Base-by-base conservation (phyloP, 1,140 invertebrate genomes). In the Drosophila punjabiensis region DNA sequence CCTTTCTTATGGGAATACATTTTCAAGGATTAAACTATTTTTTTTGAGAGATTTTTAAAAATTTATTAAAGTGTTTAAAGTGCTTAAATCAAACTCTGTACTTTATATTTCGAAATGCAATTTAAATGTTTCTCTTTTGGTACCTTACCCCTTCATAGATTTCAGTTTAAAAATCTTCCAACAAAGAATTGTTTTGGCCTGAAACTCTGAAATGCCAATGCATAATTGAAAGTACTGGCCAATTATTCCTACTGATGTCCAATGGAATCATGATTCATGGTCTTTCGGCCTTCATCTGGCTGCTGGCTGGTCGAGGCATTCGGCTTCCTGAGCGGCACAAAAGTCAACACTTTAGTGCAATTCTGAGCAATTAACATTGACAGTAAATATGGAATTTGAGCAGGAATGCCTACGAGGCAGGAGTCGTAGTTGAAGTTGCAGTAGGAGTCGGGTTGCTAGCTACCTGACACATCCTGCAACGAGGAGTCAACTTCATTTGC, bases 341-440 rank as follows among this genome's bases (percentile, higher is more conserved):
- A 81, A 88, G 84, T 88, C 84, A 88, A 88, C 84, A 88, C 81
- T 89, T 88, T 88, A 81, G 78, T 85, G 84, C 84, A 88, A 89
- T 89, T 89, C 76, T 43, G 52, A 84, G 85, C 84, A 87, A 88
- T 88, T 88, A 89, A 89, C 84, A 81, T 85, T 89, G 84, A 79
- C 84, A 88, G 84, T 88, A 88, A 88, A 88, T 88, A 88, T 88
- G 81, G 86, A 89, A 88, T 89, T 89, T 89, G 77, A 68, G 74
- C 69, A 81, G 87, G 89, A 85, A 89, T 88, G 85, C 85, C 84
- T 89, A 85, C 75, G 56, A 70, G 84, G 85, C 84, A 84, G 37
- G 41, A 63, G 67, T 28, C 14, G 37, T 7, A 35, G 18, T 7
- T 24, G 32, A 39, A 43, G 58, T 2, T 28, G 63, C 9, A 24